These are phyloP conservation scores for Novumbra hubbsi DNA, from an alignment of 2,797 vertebrate genomes.

Conservation along the genomic window DNA sequence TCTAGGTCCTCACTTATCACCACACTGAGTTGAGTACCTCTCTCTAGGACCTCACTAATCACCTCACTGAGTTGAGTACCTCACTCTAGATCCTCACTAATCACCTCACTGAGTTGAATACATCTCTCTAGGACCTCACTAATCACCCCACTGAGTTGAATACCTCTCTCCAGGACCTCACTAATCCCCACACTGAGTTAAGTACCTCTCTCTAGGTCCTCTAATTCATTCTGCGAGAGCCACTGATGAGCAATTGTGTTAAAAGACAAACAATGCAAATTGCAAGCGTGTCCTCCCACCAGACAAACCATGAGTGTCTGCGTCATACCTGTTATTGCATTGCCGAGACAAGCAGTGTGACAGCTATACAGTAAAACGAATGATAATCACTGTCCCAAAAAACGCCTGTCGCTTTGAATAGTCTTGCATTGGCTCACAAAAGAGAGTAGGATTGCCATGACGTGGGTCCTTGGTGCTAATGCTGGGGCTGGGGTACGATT, in stretches of 20 bases:
- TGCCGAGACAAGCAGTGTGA: neutral
- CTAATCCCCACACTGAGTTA: too few relatives aligned
- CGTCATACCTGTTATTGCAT: neutral
- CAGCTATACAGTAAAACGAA: neutral
- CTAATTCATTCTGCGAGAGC: constrained; percentile 48
- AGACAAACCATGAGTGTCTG: constrained; percentile 34
- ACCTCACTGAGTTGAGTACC: constrained; percentile 1
- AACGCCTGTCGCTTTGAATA: too few relatives aligned
- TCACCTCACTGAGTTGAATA: too few relatives aligned
- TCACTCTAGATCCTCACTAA: too few relatives aligned
- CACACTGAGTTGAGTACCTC: neutral
- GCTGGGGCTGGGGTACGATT: too few relatives aligned
- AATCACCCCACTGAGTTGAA: constrained; percentile 7
- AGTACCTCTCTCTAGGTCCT: constrained; percentile 20
- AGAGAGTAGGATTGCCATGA: too few relatives aligned
- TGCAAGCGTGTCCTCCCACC: constrained; percentile 46
- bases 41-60: neutral
- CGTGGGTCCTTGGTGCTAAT: too few relatives aligned
- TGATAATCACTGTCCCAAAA: too few relatives aligned
- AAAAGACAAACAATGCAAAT: constrained; percentile 52
- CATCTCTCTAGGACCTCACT: constrained; percentile 23
- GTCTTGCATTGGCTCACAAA: too few relatives aligned
- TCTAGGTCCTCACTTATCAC: neutral
- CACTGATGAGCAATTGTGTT: constrained; percentile 47
- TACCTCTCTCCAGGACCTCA: too few relatives aligned